Base-by-base conservation (phyloP, 2,888 invertebrate genomes). In the Melanchra persicariae region DNA sequence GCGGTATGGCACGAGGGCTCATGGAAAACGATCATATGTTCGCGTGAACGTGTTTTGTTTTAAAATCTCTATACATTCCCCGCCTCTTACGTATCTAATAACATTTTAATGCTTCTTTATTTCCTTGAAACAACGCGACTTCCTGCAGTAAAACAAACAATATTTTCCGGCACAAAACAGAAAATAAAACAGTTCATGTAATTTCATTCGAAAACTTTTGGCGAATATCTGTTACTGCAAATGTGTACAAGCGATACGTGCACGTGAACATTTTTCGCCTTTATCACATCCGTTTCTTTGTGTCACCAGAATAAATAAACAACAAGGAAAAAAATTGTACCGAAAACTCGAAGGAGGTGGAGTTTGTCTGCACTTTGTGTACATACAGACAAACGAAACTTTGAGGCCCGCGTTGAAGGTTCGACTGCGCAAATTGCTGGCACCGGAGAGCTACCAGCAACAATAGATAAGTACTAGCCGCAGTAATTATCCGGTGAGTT, bases 401-500 rank as follows among this genome's bases (percentile, higher is more conserved):
- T 70, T 40, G 22, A 49, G 49, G 22, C 43, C n/a, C 10, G 24
- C 9, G 22, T 45, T 57, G 63, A 24, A 51, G 64, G 17, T 66
- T 70, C 30, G 58, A 63, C 55, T 24, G 54, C 49, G 40, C 34
- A 76, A 81, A 85, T 76, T 70, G 71, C 59, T 58, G 63, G 59
- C 51, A 40, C 30, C 54, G 64, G 34, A 37, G 63, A 80, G 67
- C 64, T 72, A 72, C 64, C 59, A 79, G 58, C 57, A 82, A 79
- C 84, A 84, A 84, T 82, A 74, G 81, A 71, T 60, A 73, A 68
- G 60, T 70, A 65, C 74, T 57, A 40, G 68, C 74, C 75, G 77
- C 80, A 85, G 78, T 91, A 90, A 90, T 91, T 90, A 90, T 91
- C 90, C 90, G 88, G 88, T 87, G 79, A 85, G 81, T 55, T 81